These are phyloP conservation scores for Nothobranchius kuhntae DNA, from an alignment of 2,113 vertebrate genomes.

Conservation along the genomic window DNA sequence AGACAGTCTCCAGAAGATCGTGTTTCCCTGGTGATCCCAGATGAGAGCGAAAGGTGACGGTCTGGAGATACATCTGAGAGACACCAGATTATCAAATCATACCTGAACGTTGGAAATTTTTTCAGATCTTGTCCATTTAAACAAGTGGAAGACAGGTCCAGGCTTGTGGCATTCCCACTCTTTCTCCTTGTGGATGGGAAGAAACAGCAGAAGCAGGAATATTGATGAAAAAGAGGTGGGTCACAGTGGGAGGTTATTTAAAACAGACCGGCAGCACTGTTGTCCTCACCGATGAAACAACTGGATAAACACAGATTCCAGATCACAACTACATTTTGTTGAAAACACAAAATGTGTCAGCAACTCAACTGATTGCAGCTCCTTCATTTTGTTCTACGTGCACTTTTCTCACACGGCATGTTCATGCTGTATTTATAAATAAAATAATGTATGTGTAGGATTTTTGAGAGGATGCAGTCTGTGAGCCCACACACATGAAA, in stretches of 20 bases:
- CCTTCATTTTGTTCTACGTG: too few species aligned
- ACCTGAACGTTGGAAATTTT: neutral
- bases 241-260: slow-evolving; percentile 56
- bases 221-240: neutral
- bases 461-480: neutral
- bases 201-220: too few species aligned
- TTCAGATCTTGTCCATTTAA: neutral
- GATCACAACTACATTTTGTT: too few species aligned
- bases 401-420: too few species aligned
- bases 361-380: too few species aligned
- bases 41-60: neutral
- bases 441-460: neutral
- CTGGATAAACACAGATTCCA: too few species aligned
- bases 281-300: neutral
- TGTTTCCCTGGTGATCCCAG: slow-evolving; percentile 14
- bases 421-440: neutral
- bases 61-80: neutral
- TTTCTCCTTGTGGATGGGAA: too few species aligned
- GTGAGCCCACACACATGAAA: neutral
- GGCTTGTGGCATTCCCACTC: too few species aligned
- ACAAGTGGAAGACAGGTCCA: neutral
- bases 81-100: neutral
- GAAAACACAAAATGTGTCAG: too few species aligned
- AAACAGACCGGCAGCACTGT: slow-evolving; percentile 42
- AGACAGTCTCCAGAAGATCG: slow-evolving; percentile 32